These are phyloP conservation scores for Peromyscus californicus DNA, from an alignment of 2,113 vertebrate species.

Conservation along the genomic window DNA sequence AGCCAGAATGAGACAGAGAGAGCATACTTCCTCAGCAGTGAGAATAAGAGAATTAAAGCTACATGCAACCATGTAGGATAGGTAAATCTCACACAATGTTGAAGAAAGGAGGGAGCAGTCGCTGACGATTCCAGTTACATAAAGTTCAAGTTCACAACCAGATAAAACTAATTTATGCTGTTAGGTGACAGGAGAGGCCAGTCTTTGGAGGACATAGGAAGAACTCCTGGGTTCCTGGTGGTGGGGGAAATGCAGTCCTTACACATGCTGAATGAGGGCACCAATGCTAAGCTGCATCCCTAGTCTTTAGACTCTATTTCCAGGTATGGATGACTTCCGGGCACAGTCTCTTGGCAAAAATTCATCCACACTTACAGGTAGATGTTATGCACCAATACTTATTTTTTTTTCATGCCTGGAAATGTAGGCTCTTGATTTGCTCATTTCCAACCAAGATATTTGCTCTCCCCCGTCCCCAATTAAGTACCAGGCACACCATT, in stretches of 20 bases:
- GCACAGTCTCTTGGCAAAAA: not conserved
- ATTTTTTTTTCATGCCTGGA: not conserved
- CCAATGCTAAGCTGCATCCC: not conserved
- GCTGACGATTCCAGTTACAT: not conserved
- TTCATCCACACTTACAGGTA: not conserved
- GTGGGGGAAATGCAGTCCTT: not conserved
- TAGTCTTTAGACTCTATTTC: not conserved
- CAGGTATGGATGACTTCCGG: not conserved
- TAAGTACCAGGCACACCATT: not conserved
- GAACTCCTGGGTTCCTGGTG: not conserved
- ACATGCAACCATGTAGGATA: not conserved
- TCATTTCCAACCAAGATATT: not conserved
- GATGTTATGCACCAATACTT: not conserved
- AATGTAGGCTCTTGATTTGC: not conserved
- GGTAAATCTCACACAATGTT: not conserved
- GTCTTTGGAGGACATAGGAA: not conserved
- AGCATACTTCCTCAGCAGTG: not conserved
- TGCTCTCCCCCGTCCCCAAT: not conserved
- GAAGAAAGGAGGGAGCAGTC: not conserved
- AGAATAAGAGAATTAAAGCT: conserved; percentile 14
- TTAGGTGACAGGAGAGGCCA: not conserved
- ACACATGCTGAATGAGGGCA: not conserved
- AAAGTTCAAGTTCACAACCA: conserved; percentile 33
- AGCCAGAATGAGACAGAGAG: not conserved
- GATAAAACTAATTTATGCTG: not conserved